These are phyloP conservation scores for Clanis bilineata DNA, from an alignment of 2,888 invertebrate genomes.

Conservation along the genomic window DNA sequence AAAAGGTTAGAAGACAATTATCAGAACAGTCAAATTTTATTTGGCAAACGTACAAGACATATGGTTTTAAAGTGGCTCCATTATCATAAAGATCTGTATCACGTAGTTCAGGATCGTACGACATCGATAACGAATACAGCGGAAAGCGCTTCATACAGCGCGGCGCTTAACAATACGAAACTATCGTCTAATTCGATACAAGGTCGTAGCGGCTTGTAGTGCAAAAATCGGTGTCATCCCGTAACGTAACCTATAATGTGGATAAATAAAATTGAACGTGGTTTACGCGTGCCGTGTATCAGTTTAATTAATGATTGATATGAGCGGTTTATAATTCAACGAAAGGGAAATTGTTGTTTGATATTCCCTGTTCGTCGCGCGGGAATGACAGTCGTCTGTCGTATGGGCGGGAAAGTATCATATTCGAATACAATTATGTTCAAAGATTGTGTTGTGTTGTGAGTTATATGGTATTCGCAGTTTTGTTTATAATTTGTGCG, in stretches of 20 bases:
- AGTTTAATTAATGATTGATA: conserved; percentile 19
- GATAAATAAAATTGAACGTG: conserved; percentile 27
- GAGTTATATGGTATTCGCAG: conserved; percentile 62
- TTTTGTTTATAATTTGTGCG: conserved; percentile 51
- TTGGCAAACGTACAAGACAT: conserved; percentile 7
- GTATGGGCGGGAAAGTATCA: conserved; percentile 64
- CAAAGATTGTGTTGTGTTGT: conserved; percentile 59
- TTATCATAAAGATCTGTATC: conserved; percentile 8
- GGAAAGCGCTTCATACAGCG: conserved; percentile 38
- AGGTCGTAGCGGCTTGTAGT: conserved; percentile 39
- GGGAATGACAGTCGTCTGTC: conserved; percentile 54
- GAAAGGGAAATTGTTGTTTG: conserved; percentile 10
- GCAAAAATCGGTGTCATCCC: conserved; percentile 36
- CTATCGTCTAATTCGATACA: conserved; percentile 32
- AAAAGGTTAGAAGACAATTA: background rate
- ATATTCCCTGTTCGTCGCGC: conserved; percentile 27
- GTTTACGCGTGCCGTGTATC: conserved; percentile 20
- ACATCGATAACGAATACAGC: conserved; percentile 34
- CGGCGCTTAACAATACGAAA: conserved; percentile 28
- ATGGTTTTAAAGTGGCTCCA: conserved; percentile 10
- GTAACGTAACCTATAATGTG: conserved; percentile 27
- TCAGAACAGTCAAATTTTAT: background rate
- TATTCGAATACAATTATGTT: conserved; percentile 36
- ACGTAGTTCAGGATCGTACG: conserved; percentile 41
- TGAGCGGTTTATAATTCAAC: conserved; percentile 14